Percentiles rank a stretch among this genome's conserved stretches.
phyloP scores from a whole-genome alignment of 2,797 vertebrate species.

The Pagetopsis macropterus region DNA sequence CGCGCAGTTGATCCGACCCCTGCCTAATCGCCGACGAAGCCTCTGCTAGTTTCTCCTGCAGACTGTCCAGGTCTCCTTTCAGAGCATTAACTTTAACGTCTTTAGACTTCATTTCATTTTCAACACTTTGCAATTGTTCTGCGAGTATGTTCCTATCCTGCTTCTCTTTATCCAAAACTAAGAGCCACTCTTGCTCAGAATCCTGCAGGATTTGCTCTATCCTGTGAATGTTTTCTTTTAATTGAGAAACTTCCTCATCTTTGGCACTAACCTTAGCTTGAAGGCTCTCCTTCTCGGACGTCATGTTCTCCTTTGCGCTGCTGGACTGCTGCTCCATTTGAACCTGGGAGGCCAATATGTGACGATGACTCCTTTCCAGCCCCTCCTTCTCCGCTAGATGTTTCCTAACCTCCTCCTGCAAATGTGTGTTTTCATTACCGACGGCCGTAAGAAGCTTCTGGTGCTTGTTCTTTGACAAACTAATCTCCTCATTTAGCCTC shows the following conservation, averaged over 20 bases:
- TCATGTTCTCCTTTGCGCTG: constrained; percentile 77
- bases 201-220: constrained; percentile 86
- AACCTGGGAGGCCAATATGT: constrained; percentile 69
- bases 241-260: constrained; percentile 81
- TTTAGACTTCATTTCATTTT: constrained; percentile 84
- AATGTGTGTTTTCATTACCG: constrained; percentile 73
- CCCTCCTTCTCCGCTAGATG: constrained; percentile 80
- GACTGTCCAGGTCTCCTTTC: constrained; percentile 84
- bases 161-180: constrained; percentile 83
- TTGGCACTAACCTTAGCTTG: constrained; percentile 92
- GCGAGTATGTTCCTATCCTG: constrained; percentile 80
- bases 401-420: constrained; percentile 78
- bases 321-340: constrained; percentile 79
- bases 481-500: constrained; percentile 66
- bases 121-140: constrained; percentile 81
- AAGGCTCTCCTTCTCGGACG: constrained; percentile 84
- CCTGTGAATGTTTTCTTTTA: constrained; percentile 82
- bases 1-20: constrained; percentile 79
- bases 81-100: constrained; percentile 84
- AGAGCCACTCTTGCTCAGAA: constrained; percentile 87
- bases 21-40: constrained; percentile 76
- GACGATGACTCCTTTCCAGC: constrained; percentile 60
- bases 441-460: constrained; percentile 68
- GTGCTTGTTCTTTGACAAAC: constrained; percentile 65
- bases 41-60: constrained; percentile 83